A percentile compares a stretch with the other conserved stretches of the same genome.
These are phyloP conservation scores for Pseudorectes ferrugineus DNA, from an alignment of 2,113 vertebrate species.

Conservation along the genomic window DNA sequence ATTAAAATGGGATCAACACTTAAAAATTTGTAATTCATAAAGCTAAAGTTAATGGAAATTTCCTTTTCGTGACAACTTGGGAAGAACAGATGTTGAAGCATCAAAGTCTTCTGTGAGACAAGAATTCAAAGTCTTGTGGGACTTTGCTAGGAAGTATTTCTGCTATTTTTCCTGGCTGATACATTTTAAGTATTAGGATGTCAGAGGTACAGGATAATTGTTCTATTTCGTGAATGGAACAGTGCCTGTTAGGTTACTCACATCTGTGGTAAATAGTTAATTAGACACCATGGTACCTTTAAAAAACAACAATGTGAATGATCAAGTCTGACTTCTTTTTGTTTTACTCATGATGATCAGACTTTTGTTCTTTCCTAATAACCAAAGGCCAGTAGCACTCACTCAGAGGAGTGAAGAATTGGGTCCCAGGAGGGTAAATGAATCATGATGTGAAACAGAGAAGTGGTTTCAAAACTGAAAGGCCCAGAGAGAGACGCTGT, in stretches of 20 bases:
- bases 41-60: not conserved
- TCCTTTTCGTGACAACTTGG: not conserved
- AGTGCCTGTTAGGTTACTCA: constrained; percentile 5
- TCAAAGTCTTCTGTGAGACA: not conserved
- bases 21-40: not conserved
- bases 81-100: not conserved
- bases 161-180: not conserved
- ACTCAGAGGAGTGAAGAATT: not conserved
- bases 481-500: not conserved
- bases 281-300: not conserved
- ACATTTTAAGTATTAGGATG: not conserved
- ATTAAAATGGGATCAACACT: not conserved
- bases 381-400: not conserved
- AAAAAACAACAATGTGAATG: not conserved
- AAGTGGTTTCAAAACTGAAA: not conserved
- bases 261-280: not conserved
- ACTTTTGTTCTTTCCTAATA: constrained; percentile 13
- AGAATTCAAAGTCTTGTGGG: not conserved
- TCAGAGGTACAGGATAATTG: not conserved
- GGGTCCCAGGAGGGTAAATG: not conserved
- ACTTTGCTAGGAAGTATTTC: not conserved
- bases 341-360: constrained; percentile 18
- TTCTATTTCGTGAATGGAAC: not conserved
- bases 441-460: constrained; percentile 13
- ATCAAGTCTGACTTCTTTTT: not conserved